Conservation (phyloP, 2,888 invertebrate species). For the Philereme transversata region DNA sequence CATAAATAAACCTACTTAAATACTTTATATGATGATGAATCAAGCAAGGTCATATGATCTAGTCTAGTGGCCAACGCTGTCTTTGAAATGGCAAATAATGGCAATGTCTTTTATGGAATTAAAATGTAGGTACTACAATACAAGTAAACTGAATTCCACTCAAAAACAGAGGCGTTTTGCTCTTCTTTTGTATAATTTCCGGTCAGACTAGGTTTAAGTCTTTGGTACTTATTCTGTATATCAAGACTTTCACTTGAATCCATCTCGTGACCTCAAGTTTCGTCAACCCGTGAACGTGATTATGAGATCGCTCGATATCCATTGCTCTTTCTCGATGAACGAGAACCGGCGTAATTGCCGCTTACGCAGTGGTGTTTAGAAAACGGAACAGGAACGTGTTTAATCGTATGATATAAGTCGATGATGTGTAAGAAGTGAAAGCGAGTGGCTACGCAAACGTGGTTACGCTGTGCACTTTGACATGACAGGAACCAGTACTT, state of each 20-base stretch:
- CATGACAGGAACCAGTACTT: constrained; percentile 14
- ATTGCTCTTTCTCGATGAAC: constrained; percentile 31
- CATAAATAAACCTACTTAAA: no score
- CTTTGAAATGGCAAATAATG: no score
- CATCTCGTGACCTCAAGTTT: constrained; percentile 56
- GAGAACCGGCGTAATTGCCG: constrained; percentile 27
- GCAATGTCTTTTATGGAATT: no score
- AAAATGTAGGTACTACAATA: no score
- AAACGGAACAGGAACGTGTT: constrained; percentile 39
- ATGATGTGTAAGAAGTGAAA: constrained; percentile 44
- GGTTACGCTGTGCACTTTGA: constrained; percentile 40
- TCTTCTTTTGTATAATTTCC: no score
- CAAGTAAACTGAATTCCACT: no score
- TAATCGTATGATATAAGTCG: constrained; percentile 40
- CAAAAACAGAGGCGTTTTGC: no score
- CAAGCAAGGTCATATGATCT: no score
- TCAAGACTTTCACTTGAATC: constrained; percentile 56
- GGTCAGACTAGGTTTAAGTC: no score
- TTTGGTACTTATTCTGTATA: constrained; percentile 5
- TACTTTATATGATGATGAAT: no score
- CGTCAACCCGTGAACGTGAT: constrained; percentile 25
- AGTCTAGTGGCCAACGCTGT: no score
- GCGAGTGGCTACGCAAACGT: constrained; percentile 34
- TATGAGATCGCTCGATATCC: constrained; percentile 28
- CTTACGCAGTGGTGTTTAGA: constrained; percentile 34